These are phyloP conservation scores for Cephus sareptanus DNA, from an alignment of 2,888 invertebrate species.

Conservation along the genomic window DNA sequence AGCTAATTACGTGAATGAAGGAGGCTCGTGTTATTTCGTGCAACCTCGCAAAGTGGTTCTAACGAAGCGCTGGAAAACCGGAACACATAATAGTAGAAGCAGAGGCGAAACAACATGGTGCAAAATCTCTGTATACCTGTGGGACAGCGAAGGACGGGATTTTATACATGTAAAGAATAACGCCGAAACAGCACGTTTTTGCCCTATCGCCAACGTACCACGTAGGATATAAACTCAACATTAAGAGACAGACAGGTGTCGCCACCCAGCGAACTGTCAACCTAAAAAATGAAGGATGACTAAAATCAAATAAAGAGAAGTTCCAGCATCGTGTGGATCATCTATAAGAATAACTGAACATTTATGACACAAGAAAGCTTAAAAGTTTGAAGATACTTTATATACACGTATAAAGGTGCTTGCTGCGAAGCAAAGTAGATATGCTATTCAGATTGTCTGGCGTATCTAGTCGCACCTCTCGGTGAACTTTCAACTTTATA, in stretches of 20 bases:
- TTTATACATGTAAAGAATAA: not conserved
- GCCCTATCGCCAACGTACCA: not conserved
- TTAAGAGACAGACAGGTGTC: not conserved
- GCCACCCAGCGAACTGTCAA: not conserved
- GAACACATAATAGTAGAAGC: too few relatives aligned
- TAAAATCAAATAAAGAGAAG: not conserved
- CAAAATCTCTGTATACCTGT: not conserved
- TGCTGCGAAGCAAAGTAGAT: not conserved
- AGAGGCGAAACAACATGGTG: too few relatives aligned
- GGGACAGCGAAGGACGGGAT: not conserved
- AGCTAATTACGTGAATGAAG: too few relatives aligned
- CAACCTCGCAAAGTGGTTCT: not conserved
- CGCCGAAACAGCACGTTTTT: not conserved
- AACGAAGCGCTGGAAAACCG: not conserved
- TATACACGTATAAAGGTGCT: not conserved
- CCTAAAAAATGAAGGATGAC: not conserved
- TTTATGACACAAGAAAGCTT: not conserved
- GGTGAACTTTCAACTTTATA: constrained; percentile 9
- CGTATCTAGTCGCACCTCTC: not conserved
- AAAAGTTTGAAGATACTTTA: not conserved
- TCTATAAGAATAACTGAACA: not conserved
- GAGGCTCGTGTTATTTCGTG: too few relatives aligned
- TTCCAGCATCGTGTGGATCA: not conserved
- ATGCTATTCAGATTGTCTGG: not conserved
- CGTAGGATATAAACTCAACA: not conserved